Conservation (phyloP, 2,113 vertebrate genomes). For the Thunnus thynnus region DNA sequence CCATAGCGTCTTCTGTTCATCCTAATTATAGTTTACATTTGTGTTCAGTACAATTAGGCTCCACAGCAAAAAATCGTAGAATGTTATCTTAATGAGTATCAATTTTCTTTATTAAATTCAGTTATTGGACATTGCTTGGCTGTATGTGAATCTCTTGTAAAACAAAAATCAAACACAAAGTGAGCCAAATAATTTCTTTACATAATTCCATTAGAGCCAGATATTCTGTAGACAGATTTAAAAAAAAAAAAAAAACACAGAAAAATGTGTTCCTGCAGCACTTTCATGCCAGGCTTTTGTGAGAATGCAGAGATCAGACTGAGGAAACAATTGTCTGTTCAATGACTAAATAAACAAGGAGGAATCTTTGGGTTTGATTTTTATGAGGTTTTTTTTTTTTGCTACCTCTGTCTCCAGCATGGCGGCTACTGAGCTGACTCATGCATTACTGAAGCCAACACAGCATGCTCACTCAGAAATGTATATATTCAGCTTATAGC, state of each 20-base stretch:
- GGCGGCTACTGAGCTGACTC: slow-evolving; percentile 46
- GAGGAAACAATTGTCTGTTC: slow-evolving; percentile 47
- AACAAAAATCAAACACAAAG: slow-evolving; percentile 14
- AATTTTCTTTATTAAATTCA: background rate
- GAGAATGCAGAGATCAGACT: slow-evolving; percentile 27
- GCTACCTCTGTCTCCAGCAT: slow-evolving; percentile 35
- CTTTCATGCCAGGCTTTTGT: slow-evolving; percentile 36
- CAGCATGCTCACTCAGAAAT: slow-evolving; percentile 39
- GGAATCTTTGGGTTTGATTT: slow-evolving; percentile 51
- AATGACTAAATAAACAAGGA: slow-evolving; percentile 45
- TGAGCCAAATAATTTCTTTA: slow-evolving; percentile 5
- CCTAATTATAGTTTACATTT: slow-evolving; percentile 6
- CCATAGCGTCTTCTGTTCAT: background rate
- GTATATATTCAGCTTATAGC: background rate
- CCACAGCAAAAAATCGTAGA: background rate
- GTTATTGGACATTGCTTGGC: background rate
- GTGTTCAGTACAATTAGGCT: slow-evolving; percentile 14
- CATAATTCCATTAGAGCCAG: slow-evolving; percentile 8
- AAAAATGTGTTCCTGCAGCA: background rate
- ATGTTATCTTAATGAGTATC: slow-evolving; percentile 5
- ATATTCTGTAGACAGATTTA: background rate
- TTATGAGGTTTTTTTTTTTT: slow-evolving; percentile 17
- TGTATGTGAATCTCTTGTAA: slow-evolving; percentile 15
- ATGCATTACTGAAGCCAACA: slow-evolving; percentile 23
- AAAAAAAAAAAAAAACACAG: slow-evolving; percentile 15